phyloP scores from a whole-genome alignment of 2,888 invertebrate species.

The Ectobius pallidus region DNA sequence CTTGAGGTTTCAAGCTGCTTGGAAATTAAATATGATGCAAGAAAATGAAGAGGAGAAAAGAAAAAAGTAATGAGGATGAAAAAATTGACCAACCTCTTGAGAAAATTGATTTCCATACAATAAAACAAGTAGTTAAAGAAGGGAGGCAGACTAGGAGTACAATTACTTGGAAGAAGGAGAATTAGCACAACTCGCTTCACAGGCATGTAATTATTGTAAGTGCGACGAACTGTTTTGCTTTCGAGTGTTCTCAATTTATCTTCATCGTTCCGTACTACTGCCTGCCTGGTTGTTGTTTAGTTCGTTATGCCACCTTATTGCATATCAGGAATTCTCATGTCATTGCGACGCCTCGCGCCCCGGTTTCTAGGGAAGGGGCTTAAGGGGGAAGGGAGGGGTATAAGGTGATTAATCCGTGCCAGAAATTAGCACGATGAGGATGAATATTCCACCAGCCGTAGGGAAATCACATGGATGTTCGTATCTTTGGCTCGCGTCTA shows the following conservation, averaged over 20 bases:
- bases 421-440: slow-evolving; percentile 13
- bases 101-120: too few relatives aligned
- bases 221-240: too few relatives aligned
- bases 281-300: background rate
- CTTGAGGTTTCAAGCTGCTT: too few relatives aligned
- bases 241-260: slow-evolving; percentile 1
- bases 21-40: too few relatives aligned
- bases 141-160: too few relatives aligned
- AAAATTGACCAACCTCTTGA: too few relatives aligned
- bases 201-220: background rate
- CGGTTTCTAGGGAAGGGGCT: background rate
- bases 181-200: background rate
- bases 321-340: slow-evolving; percentile 7
- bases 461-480: slow-evolving; percentile 22
- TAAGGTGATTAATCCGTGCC: slow-evolving; percentile 14
- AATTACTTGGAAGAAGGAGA: background rate
- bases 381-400: background rate
- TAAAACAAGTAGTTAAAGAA: too few relatives aligned
- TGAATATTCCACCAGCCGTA: slow-evolving; percentile 15
- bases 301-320: slow-evolving; percentile 10
- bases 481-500: background rate
- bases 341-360: too few relatives aligned
- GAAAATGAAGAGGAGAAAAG: too few relatives aligned
- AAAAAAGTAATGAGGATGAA: too few relatives aligned
- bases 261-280: background rate